Evolutionary conservation across 2,797 vertebrate species (phyloP), one percentile per base, ranked within the genome.

Genomic region (Fistularia commersonii): DNA sequence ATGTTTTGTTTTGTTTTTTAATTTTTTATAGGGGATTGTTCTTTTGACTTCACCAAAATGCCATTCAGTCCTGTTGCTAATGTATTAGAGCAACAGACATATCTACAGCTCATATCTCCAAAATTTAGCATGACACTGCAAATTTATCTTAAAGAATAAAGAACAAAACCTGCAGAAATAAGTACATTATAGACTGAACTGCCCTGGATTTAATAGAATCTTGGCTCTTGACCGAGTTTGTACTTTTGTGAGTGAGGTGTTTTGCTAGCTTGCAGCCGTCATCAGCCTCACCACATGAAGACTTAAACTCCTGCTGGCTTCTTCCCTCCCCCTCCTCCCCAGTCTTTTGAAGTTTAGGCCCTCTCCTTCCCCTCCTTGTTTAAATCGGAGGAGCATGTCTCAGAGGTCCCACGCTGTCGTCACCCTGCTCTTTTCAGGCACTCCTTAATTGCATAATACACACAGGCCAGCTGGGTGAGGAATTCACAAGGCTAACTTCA

Each of bases 401-500:
- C 61, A 11, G 51, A 63, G 72, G 54, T 71, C 54, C 57, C 47
- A 48, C 14, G 31, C 62, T 61, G 57, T 56, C 34, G 43, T 58
- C 65, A 51, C 40, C 48, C 41, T 7, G 15, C 51, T 57, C 56
- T 64, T 71, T 57, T 72, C 41, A 47, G 39, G 41, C 42, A 11
- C 58, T 61, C 41, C 59, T 79, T 64, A 57, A 79, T 74, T 69
- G 59, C 75, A 74, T 69, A 72, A 71, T 49, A 51, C 69, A 45
- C 61, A 63, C 58, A 51, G 64, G 67, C 82, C 84, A 76, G 67
- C 80, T 76, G 81, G 53, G 66, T 15, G 23, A 81, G 82, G 81
- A 87, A 85, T 83, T 72, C 50, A 12, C 59, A 11, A 33, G 47
- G 44, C 48, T 37, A 34, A 68, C 62, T 74, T 75, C 69, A 76